Evolutionary conservation across 92 coral and sea anemone genomes (phyloP).

Genomic region (Phenganax marumi): DNA sequence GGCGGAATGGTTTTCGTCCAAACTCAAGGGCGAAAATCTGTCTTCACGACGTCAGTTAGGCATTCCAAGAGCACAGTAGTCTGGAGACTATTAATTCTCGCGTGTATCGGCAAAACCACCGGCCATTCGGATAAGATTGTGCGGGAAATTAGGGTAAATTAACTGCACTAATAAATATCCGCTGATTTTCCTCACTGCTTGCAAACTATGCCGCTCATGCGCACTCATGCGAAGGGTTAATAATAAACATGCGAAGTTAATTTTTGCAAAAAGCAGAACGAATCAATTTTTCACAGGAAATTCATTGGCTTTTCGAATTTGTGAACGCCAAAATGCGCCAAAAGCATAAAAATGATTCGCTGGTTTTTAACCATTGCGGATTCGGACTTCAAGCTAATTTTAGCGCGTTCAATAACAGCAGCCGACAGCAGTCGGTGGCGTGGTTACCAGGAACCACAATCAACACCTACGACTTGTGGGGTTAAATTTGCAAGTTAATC

Average conservation of each 20-base stretch:
- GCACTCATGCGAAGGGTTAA: constrained; percentile 32
- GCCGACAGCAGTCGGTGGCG: too few species aligned
- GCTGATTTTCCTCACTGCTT: neutral
- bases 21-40: constrained; percentile 20
- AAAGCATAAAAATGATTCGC: neutral
- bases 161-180: constrained; percentile 33
- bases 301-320: neutral
- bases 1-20: constrained; percentile 22
- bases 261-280: constrained; percentile 20
- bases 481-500: neutral
- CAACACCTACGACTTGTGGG: too few species aligned
- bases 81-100: constrained; percentile 8
- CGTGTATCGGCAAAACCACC: neutral
- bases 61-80: neutral
- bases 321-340: too few species aligned
- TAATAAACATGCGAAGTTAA: constrained; percentile 22
- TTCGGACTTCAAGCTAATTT: too few species aligned
- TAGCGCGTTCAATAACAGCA: too few species aligned
- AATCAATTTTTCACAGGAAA: constrained; percentile 4
- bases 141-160: constrained; percentile 10
- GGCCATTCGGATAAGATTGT: constrained; percentile 7
- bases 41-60: constrained; percentile 18
- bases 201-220: constrained; percentile 19
- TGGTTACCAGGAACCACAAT: too few species aligned
- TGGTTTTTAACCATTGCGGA: neutral